These are phyloP conservation scores for Tachysurus fulvidraco DNA, from an alignment of 2,113 vertebrate genomes.

Conservation along the genomic window DNA sequence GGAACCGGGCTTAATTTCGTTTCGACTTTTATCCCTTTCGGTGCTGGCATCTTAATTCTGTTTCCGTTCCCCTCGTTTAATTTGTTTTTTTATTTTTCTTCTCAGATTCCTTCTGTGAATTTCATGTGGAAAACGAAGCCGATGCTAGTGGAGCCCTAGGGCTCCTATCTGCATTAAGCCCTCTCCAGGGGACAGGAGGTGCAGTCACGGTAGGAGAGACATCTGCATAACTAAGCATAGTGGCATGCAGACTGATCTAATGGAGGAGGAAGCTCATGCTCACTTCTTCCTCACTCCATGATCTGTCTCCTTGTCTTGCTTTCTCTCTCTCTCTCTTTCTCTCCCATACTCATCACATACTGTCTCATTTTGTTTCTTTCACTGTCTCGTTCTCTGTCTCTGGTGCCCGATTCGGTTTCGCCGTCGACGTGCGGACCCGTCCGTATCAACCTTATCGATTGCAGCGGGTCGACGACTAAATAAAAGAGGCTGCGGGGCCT, in stretches of 20 bases:
- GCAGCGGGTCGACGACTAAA: conserved; percentile 41
- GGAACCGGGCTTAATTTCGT: background rate
- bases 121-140: conserved; percentile 31
- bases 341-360: conserved; percentile 34
- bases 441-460: conserved; percentile 52
- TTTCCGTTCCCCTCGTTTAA: background rate
- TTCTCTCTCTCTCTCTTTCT: conserved; percentile 22
- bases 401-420: conserved; percentile 54
- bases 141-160: conserved; percentile 21
- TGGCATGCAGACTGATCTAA: conserved; percentile 40
- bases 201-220: conserved; percentile 27
- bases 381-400: conserved; percentile 33
- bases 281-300: conserved; percentile 29
- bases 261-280: conserved; percentile 32
- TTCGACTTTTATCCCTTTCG: background rate
- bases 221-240: conserved; percentile 41
- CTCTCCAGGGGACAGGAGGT: conserved; percentile 45
- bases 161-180: conserved; percentile 18
- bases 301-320: conserved; percentile 10
- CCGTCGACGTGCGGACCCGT: conserved; percentile 42
- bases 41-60: background rate
- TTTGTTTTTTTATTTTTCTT: background rate
- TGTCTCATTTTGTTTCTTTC: conserved; percentile 21
- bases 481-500: conserved; percentile 15
- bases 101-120: background rate